Conservation (phyloP, 2,113 vertebrate genomes). For the Corythoichthys haematopterus region DNA sequence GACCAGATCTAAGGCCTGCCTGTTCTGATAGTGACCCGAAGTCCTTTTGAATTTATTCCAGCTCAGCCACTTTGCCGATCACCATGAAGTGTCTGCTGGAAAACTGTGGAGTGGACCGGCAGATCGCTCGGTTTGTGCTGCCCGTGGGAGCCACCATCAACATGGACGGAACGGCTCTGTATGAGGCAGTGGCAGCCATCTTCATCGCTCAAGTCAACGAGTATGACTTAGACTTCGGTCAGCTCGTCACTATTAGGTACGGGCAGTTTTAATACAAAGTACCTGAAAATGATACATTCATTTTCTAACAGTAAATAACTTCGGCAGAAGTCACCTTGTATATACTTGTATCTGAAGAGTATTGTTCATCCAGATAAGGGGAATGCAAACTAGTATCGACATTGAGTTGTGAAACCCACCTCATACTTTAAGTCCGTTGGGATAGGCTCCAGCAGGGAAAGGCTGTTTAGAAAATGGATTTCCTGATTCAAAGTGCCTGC, state of each 20-base stretch:
- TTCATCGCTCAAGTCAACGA: slow-evolving; percentile 89
- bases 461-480: not conserved
- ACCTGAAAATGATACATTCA: too few species aligned
- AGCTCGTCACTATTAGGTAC: slow-evolving; percentile 85
- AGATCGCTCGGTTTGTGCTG: slow-evolving; percentile 82
- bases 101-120: slow-evolving; percentile 81
- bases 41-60: slow-evolving; percentile 39
- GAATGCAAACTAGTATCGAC: too few species aligned
- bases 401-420: too few species aligned
- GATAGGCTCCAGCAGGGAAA: not conserved
- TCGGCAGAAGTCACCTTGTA: too few species aligned
- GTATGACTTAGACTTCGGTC: slow-evolving; percentile 82
- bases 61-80: slow-evolving; percentile 86
- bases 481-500: not conserved
- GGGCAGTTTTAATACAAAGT: not conserved
- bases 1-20: not conserved
- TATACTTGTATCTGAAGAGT: too few species aligned
- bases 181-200: slow-evolving; percentile 84
- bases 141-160: slow-evolving; percentile 87
- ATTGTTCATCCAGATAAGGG: too few species aligned
- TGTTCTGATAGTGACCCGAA: too few species aligned
- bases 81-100: slow-evolving; percentile 89
- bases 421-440: too few species aligned
- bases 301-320: too few species aligned
- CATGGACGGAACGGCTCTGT: slow-evolving; percentile 85